Percentiles rank a stretch among this genome's conserved stretches.
Evolutionary conservation across 2,113 vertebrate genomes (phyloP).

Genomic region (Ranitomeya imitator): DNA sequence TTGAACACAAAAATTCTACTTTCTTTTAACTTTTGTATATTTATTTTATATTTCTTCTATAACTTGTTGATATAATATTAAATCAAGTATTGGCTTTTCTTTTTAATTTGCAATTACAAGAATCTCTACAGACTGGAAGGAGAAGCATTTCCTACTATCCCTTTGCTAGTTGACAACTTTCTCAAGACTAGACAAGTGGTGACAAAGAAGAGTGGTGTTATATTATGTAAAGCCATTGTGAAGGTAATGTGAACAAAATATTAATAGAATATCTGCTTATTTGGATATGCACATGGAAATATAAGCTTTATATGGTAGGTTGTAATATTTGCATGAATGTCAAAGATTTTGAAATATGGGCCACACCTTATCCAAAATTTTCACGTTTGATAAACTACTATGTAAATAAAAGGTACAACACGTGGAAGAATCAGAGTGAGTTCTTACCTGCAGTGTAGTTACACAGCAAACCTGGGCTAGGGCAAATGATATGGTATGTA

Average conservation of each 20-base stretch:
- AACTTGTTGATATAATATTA: background rate
- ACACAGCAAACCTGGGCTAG: no score
- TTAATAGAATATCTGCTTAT: background rate
- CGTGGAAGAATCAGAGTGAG: no score
- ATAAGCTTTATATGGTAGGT: background rate
- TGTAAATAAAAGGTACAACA: background rate
- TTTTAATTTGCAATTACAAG: conserved; percentile 65
- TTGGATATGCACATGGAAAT: background rate
- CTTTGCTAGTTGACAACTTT: conserved; percentile 83
- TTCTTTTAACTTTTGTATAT: background rate
- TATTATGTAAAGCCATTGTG: conserved; percentile 78
- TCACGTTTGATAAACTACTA: background rate
- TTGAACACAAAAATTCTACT: background rate
- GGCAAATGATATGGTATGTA: no score
- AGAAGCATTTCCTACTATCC: conserved; percentile 84
- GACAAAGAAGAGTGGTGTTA: conserved; percentile 81
- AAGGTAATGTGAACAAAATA: conserved; percentile 72
- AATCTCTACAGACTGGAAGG: conserved; percentile 90
- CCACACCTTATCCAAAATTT: background rate
- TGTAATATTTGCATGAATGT: background rate
- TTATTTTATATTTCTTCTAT: background rate
- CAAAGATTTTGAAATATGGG: background rate
- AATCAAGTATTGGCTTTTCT: background rate
- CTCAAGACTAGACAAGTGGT: conserved; percentile 78
- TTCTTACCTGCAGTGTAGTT: no score